These are phyloP conservation scores for Acronicta psi DNA, from an alignment of 2,888 invertebrate species.

Conservation along the genomic window DNA sequence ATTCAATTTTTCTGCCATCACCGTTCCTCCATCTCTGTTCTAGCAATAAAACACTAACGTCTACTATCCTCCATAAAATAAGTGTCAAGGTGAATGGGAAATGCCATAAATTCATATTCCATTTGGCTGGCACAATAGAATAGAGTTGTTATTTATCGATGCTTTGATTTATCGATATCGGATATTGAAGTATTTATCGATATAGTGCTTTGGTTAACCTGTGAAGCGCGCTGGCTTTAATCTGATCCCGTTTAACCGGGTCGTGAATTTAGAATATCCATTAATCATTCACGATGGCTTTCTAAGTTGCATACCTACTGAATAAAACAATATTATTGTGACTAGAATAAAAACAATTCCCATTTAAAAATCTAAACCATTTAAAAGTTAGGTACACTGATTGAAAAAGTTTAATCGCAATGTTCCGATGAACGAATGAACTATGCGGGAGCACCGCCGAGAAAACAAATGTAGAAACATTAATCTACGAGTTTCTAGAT, in stretches of 20 bases:
- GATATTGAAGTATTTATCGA: conserved; percentile 30
- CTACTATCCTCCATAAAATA: conserved; percentile 38
- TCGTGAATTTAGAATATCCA: conserved; percentile 10
- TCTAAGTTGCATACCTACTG: conserved; percentile 1
- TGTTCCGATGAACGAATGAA: conserved; percentile 11
- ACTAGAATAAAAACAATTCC: no score
- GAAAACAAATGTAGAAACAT: conserved; percentile 12
- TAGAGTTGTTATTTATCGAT: conserved; percentile 36
- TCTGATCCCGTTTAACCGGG: not conserved
- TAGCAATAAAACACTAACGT: conserved; percentile 19
- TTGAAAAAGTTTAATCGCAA: conserved; percentile 24
- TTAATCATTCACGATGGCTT: conserved; percentile 1
- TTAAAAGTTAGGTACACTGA: conserved; percentile 8
- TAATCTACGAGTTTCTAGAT: conserved; percentile 28
- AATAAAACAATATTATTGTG: not conserved
- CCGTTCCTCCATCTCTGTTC: conserved; percentile 8
- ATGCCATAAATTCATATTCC: conserved; percentile 54
- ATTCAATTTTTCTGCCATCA: conserved; percentile 3
- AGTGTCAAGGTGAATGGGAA: conserved; percentile 42
- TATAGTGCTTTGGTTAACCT: not conserved
- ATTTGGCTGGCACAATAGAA: conserved; percentile 49
- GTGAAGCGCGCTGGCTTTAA: not conserved
- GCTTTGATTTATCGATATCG: conserved; percentile 36
- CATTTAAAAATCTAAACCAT: not conserved
- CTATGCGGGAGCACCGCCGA: conserved; percentile 13